Evolutionary conservation across 2,888 invertebrate genomes (phyloP), one percentile per base, ranked within the genome.

Genomic region (Adineta ricciae): DNA sequence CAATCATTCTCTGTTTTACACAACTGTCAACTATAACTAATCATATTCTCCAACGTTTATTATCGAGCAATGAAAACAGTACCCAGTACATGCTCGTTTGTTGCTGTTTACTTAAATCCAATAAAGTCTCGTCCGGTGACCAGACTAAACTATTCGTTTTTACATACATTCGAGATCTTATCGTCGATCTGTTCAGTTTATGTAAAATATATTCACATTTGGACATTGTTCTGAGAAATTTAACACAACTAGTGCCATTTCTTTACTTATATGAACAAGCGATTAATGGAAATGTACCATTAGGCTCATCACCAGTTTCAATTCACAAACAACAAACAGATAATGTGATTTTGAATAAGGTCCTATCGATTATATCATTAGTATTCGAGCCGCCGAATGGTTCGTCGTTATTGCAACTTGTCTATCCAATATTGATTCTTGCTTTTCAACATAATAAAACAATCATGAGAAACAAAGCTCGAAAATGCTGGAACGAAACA

Each of bases 401-500:
- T 41, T 41, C 38, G n/a, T 38, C 41, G n/a, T 24, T 78, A n/a
- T 36, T 78, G 2, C 38, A 78, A 41, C 41, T 78, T 24, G 24
- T 78, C 3, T 78, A 78, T 78, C 78, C 78, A 41, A 24, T 78
- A n/a, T 78, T 78, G n/a, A 41, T 78, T 4, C 41, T 78, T 78
- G 24, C 41, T 78, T 78, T 78, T 78, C 78, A 41, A 78, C 78
- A 78, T 78, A 21, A 21, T n/a, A 78, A 78, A 78, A 78, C 78
- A 78, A 41, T 41, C 1, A 41, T 78, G n/a, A 78, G 41, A 78
- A 78, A 38, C n/a, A 78, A 78, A 78, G n/a, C 41, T 24, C 38
- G n/a, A 78, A 78, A 78, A 41, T 78, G 38, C 41, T 78, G 78
- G 78, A 78, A 78, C 41, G 78, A 78, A 41, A 78, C 78, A 78